Evolutionary conservation across 2,888 invertebrate genomes (phyloP).

Genomic region (Acleris holmiana): DNA sequence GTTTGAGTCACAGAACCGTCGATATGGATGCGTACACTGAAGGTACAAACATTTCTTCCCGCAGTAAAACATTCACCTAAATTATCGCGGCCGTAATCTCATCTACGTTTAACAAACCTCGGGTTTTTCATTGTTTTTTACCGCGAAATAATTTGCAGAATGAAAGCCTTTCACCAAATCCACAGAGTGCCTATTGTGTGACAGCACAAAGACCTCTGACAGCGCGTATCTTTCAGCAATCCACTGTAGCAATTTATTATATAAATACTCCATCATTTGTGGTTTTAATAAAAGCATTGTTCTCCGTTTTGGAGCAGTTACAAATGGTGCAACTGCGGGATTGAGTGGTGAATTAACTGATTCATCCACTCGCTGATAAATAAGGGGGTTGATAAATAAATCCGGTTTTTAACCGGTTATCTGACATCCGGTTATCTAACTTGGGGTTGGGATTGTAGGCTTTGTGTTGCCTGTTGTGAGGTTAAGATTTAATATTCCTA

Average conservation of each 20-base stretch:
- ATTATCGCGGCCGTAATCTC: constrained; percentile 20
- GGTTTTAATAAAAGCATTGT: constrained; percentile 50
- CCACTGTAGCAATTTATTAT: constrained; percentile 56
- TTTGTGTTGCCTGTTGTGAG: constrained; percentile 13
- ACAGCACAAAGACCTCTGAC: constrained; percentile 61
- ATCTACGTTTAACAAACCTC: constrained; percentile 16
- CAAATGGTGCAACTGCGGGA: constrained; percentile 48
- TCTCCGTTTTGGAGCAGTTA: constrained; percentile 44
- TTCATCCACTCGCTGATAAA: constrained; percentile 34
- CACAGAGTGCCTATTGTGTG: constrained; percentile 62
- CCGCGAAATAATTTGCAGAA: constrained; percentile 54
- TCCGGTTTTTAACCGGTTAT: constrained; percentile 24
- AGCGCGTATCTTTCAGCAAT: constrained; percentile 55
- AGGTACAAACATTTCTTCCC: background rate
- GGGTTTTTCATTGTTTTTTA: constrained; percentile 27
- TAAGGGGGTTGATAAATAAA: constrained; percentile 32
- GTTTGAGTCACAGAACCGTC: too few species aligned
- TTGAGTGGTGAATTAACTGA: constrained; percentile 43
- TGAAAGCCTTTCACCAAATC: constrained; percentile 54
- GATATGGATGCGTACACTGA: too few species aligned
- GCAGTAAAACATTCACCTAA: constrained; percentile 10
- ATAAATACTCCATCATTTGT: constrained; percentile 57
- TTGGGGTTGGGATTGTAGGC: constrained; percentile 7
- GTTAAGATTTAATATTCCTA: background rate
- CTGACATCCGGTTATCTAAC: constrained; percentile 13